Base-by-base conservation (phyloP, 2,888 invertebrate genomes). In the Chymomyza fuscimana region DNA sequence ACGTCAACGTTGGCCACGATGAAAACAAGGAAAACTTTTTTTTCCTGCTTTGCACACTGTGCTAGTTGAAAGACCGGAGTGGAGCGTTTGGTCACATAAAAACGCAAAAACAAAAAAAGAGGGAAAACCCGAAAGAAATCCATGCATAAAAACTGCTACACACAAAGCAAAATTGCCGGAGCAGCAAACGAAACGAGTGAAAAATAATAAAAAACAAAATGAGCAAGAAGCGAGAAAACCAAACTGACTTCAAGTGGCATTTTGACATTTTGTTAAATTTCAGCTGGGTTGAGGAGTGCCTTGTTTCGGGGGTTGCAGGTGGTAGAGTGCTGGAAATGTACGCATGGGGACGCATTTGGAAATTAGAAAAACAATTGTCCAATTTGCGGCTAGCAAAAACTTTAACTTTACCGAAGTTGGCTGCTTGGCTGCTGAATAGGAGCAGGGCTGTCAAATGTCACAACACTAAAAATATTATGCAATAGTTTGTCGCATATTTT, bases 261-360 rank as follows among this genome's bases (percentile, higher is more conserved):
- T 74, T 74, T 74, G 74, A 76, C 72, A 74, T 74, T 74, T 74
- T 74, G 74, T 74, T 76, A 67, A 76, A 72, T 74, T 74, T 72
- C 65, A 67, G 56, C 67, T 76, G 54, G 67, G 51, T 29, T 40
- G 40, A 46, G 12, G 40, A 46, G 40, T 46, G 40, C 40, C 40
- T 46, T 46, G 10, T 10, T 12, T 4, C 40, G 12, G 12, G 40
- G 40, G 9, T 9, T 5, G 36, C 36, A 4, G 36, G 7, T 36
- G 36, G 7, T 5, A 36, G 12, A 4, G 40, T 40, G 40, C 10
- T 10, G 32, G 0, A 40, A 6, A 40, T 40, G 40, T 46, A 46
- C 12, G 40, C 40, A 46, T 7, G 40, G 40, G 12, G 4, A 46
- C 40, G 40, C 40, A 46, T 46, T 46, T 46, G 10, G 40, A 46